Evolutionary conservation across 2,113 vertebrate genomes (phyloP), one percentile per base, ranked within the genome.

Genomic region (Trichomycterus rosablanca): DNA sequence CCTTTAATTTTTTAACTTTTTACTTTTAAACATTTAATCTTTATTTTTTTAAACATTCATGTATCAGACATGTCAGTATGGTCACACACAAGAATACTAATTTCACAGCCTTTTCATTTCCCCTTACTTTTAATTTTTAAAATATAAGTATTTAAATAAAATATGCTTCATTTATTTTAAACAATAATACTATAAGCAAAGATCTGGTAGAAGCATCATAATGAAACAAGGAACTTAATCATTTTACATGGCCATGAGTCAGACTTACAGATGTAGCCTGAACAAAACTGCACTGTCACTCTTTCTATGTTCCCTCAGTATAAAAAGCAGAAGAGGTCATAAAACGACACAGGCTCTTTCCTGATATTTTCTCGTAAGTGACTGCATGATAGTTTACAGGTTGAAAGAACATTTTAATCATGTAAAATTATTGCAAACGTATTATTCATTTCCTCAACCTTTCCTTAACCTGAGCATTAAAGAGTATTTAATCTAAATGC

Each of bases 321-420:
- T 44, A 16, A 84, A 83, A 84, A 81, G 76, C 74, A 84, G 78
- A 86, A 86, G 71, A 71, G 49, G 22, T 59, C 18, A 63, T 60
- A 34, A 60, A 46, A 68, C 18, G 28, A 14, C 12, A 45, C 18
- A 28, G 58, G 59, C 72, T 71, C 63, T 72, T 76, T 78, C 68
- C 67, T 78, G 59, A 76, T 68, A 61, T 51, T 68, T 82, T 84
- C 79, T 76, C 69, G 76, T 83, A 83, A 82, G 51, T 83, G 70
- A 84, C 51, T n/a, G n/a, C n/a, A n/a, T n/a, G n/a, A n/a, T n/a
- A n/a, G n/a, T n/a, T n/a, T n/a, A n/a, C n/a, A n/a, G n/a, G n/a
- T n/a, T n/a, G n/a, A n/a, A n/a, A n/a, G n/a, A n/a, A n/a, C n/a
- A n/a, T n/a, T n/a, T n/a, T n/a, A n/a, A n/a, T n/a, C n/a, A n/a